Conservation (phyloP, 2,888 invertebrate genomes). For the Cataglyphis cursor region DNA sequence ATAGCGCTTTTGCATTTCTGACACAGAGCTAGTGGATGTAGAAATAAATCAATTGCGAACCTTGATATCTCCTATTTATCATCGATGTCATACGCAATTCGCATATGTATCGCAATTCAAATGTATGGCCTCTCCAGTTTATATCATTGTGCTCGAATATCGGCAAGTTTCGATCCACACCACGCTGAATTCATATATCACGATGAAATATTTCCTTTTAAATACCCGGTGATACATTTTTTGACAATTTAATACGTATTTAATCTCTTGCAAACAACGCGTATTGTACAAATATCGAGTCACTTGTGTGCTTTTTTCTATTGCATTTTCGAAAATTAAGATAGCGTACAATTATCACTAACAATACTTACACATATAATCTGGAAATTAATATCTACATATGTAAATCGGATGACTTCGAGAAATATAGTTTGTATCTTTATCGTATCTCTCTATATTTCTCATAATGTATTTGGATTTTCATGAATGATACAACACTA, state of each 20-base stretch:
- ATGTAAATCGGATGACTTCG: not conserved
- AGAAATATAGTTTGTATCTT: conserved; percentile 9
- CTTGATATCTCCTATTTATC: conserved; percentile 33
- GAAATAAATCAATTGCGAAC: conserved; percentile 45
- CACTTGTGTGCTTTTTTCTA: conserved; percentile 2
- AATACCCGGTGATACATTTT: conserved; percentile 11
- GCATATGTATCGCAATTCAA: conserved; percentile 6
- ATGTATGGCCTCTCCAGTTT: not conserved
- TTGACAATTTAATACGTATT: not conserved
- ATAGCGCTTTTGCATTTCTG: conserved; percentile 63
- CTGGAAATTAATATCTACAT: not conserved
- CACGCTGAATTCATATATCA: conserved; percentile 16
- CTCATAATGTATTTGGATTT: not conserved
- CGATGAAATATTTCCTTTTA: conserved; percentile 8
- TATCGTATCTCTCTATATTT: not conserved
- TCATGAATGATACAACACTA: not conserved
- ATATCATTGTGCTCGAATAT: not conserved
- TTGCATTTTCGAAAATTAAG: conserved; percentile 26
- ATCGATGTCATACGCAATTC: conserved; percentile 18
- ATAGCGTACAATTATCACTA: not conserved
- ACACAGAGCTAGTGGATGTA: conserved; percentile 65
- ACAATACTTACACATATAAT: conserved; percentile 17
- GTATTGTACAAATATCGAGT: not conserved
- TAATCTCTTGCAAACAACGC: not conserved
- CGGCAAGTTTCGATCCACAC: not conserved